Evolutionary conservation across 2,797 vertebrate species (phyloP).

Genomic region (Spinibarbus caldwelli): DNA sequence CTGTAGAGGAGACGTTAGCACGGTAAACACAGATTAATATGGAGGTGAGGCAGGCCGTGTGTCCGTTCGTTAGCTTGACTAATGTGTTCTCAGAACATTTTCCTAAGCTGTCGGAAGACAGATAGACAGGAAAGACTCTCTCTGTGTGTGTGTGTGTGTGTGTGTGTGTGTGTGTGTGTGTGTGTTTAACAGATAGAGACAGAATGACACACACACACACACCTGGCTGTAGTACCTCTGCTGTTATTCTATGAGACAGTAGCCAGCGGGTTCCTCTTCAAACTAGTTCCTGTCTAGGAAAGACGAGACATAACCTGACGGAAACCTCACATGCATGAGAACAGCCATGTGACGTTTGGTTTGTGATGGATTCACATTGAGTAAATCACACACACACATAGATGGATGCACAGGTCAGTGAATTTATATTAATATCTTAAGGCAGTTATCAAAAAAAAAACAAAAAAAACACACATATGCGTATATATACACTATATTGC

Average conservation of each 20-base stretch:
- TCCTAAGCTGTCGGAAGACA: conserved; percentile 47
- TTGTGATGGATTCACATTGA: not conserved
- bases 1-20: conserved; percentile 68
- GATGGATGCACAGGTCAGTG: not conserved
- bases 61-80: conserved; percentile 70
- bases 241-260: conserved; percentile 34
- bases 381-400: conserved; percentile 3
- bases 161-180: not conserved
- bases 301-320: not conserved
- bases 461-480: no score
- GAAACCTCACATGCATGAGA: conserved; percentile 1
- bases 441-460: not conserved
- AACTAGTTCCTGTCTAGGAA: not conserved
- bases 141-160: not conserved
- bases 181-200: conserved; percentile 24
- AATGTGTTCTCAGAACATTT: conserved; percentile 59
- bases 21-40: conserved; percentile 72
- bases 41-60: conserved; percentile 65
- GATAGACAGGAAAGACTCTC: conserved; percentile 36
- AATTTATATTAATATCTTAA: not conserved
- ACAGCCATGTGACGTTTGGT: not conserved
- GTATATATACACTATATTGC: no score
- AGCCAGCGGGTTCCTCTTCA: conserved; percentile 14
- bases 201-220: not conserved
- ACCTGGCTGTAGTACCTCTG: conserved; percentile 8